A percentile compares a stretch with the other conserved stretches of the same genome.
Conservation (phyloP, 2,888 invertebrate species). For the Harpagoxenus sublaevis region DNA sequence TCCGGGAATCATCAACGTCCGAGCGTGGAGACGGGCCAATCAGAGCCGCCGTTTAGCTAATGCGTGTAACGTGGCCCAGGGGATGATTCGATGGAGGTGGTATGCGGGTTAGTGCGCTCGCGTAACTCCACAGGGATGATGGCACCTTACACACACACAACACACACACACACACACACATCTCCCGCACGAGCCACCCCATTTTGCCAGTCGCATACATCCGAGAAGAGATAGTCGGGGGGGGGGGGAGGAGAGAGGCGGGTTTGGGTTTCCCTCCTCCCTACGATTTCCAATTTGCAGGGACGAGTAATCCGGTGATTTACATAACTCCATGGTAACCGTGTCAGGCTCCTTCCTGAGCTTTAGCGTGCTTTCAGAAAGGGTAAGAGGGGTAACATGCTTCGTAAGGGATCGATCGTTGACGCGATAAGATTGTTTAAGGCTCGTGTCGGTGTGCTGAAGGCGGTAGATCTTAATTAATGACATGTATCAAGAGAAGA, state of each 20-base stretch:
- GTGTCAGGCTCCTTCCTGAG: constrained; percentile 67
- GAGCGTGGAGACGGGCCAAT: constrained; percentile 72
- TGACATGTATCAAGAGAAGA: constrained; percentile 35
- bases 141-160: constrained; percentile 46
- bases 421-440: constrained; percentile 53
- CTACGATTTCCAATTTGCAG: constrained; percentile 78
- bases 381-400: constrained; percentile 12
- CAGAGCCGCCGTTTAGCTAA: constrained; percentile 79
- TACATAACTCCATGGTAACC: constrained; percentile 81
- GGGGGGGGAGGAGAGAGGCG: constrained; percentile 12
- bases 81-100: constrained; percentile 72
- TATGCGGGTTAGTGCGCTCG: constrained; percentile 65
- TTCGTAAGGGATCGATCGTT: constrained; percentile 44
- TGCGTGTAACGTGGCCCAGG: constrained; percentile 78
- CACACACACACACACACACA: background rate
- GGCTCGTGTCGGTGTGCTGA: constrained; percentile 12
- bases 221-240: constrained; percentile 43
- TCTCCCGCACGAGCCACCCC: constrained; percentile 47
- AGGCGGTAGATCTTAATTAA: constrained; percentile 42
- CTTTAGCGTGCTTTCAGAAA: constrained; percentile 57
- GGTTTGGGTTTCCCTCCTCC: constrained; percentile 34
- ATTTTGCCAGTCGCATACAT: constrained; percentile 52
- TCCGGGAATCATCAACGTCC: constrained; percentile 45
- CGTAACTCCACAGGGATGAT: constrained; percentile 66
- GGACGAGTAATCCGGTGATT: constrained; percentile 78